Evolutionary conservation across 2,888 invertebrate genomes (phyloP), one percentile per base, ranked within the genome.

Genomic region (Temnothorax ravouxi): DNA sequence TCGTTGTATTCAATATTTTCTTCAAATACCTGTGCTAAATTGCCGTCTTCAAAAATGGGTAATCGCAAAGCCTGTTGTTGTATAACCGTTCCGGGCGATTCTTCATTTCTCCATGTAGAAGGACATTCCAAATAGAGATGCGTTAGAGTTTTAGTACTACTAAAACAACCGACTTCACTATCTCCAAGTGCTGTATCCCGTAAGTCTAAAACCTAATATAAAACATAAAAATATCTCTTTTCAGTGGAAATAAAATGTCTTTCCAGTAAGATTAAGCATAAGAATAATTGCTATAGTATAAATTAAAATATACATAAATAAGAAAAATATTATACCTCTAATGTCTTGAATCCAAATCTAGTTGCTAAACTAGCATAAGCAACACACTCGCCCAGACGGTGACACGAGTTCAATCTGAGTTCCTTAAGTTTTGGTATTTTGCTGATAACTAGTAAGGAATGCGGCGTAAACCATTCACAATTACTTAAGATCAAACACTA

Each of bases 341-440:
- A 94, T 1, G 95, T 93, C 88, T 95, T 95, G 93, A 97, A 98
- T 0, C 98, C 98, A 92, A 97, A 97, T 88, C 97, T 95, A 0
- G 97, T 96, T 0, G 97, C 97, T 83, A 98, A 96, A 91, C 97
- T 97, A 0, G 97, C 96, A 94, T 98, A 98, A 0, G 97, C 97
- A 21, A 97, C 96, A 91, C 97, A 97, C 93, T 97, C 97, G 0
- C 96, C 95, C 86, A 98, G 95, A 69, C 96, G 95, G 79, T 94
- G 95, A 91, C 98, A 98, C 56, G 97, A 96, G 61, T 96, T 95
- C 88, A 97, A 94, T 80, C 96, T 95, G 6, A 98, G 95, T 56
- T 96, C 96, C 59, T 96, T 96, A 41, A 98, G 95, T 8, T 95
- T 94, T 1, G 95, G 95, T 92, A 97, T 95, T 95, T 98, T 98